Conservation (phyloP, 2,888 invertebrate genomes). For the Tachina grossa region DNA sequence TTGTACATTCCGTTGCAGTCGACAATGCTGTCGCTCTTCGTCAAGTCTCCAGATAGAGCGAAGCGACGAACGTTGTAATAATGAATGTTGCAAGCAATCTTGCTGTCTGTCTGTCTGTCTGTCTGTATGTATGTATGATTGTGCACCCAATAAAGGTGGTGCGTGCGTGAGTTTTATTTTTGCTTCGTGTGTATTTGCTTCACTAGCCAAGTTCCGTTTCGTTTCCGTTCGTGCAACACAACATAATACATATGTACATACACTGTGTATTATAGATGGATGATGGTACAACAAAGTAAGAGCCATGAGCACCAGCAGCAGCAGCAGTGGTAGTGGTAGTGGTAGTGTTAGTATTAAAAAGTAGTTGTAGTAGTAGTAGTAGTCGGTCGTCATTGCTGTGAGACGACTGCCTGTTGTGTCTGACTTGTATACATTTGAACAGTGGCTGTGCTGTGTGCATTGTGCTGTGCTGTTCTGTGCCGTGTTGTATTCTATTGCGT, state of each 20-base stretch:
- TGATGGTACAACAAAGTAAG: constrained; percentile 58
- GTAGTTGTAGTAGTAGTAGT: constrained; percentile 44
- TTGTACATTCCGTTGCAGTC: constrained; percentile 37
- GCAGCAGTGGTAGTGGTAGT: constrained; percentile 39
- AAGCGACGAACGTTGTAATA: constrained; percentile 6
- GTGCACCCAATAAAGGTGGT: constrained; percentile 36
- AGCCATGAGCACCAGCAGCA: constrained; percentile 73
- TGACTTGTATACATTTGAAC: constrained; percentile 51
- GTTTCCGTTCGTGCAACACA: constrained; percentile 67
- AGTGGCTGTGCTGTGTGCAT: constrained; percentile 60
- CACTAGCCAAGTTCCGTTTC: constrained; percentile 61
- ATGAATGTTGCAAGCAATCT: constrained; percentile 35
- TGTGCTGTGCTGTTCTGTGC: constrained; percentile 63
- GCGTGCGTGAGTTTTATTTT: constrained; percentile 7
- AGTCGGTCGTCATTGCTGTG: constrained; percentile 47
- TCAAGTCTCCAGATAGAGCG: constrained; percentile 31
- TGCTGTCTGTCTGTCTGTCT: constrained; percentile 4
- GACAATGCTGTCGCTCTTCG: constrained; percentile 30
- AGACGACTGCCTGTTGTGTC: constrained; percentile 63
- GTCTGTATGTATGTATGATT: background rate
- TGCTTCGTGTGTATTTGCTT: constrained; percentile 7
- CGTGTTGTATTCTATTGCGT: constrained; percentile 56
- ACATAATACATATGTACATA: background rate
- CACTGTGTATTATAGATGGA: background rate
- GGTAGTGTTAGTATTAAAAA: constrained; percentile 8